phyloP scores from a whole-genome alignment of 2,888 invertebrate genomes.

The Phanerotoma sp. region DNA sequence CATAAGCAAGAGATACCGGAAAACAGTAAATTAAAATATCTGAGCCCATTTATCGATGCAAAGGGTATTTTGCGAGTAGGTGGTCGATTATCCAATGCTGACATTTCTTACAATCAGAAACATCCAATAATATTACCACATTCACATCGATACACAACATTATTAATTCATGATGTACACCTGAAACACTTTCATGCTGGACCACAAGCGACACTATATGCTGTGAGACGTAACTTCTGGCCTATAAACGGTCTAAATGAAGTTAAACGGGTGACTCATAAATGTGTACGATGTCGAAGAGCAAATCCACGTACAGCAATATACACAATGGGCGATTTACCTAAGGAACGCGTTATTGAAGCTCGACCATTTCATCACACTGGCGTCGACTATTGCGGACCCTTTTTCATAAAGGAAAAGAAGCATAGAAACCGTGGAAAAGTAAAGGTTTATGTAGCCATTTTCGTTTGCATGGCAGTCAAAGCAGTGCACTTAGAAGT shows the following conservation, averaged over 20 bases:
- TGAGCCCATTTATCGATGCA: neutral
- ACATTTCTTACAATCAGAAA: neutral
- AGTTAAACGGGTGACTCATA: conserved; percentile 2
- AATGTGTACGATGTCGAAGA: conserved; percentile 5
- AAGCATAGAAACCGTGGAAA: too few species aligned
- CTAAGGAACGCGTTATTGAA: conserved; percentile 8
- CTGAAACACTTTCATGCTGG: conserved; percentile 31
- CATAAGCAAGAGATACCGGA: neutral
- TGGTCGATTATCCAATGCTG: neutral
- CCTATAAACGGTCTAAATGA: conserved; percentile 11
- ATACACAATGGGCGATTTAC: conserved; percentile 25
- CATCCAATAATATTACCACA: too few species aligned
- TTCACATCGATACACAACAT: conserved; percentile 31
- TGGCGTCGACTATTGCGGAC: too few species aligned
- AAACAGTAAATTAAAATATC: too few species aligned
- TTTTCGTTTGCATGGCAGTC: conserved; percentile 41
- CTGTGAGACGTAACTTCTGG: conserved; percentile 22
- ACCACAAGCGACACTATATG: conserved; percentile 29
- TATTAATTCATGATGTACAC: conserved; percentile 32
- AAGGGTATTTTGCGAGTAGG: conserved; percentile 12
- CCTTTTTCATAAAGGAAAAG: too few species aligned
- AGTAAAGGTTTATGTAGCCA: too few species aligned
- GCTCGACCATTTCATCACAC: conserved; percentile 21
- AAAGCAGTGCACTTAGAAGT: conserved; percentile 45
- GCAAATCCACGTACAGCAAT: conserved; percentile 2